These are phyloP conservation scores for Octopus bimaculoides DNA, from an alignment of 1,140 invertebrate genomes.

Conservation along the genomic window DNA sequence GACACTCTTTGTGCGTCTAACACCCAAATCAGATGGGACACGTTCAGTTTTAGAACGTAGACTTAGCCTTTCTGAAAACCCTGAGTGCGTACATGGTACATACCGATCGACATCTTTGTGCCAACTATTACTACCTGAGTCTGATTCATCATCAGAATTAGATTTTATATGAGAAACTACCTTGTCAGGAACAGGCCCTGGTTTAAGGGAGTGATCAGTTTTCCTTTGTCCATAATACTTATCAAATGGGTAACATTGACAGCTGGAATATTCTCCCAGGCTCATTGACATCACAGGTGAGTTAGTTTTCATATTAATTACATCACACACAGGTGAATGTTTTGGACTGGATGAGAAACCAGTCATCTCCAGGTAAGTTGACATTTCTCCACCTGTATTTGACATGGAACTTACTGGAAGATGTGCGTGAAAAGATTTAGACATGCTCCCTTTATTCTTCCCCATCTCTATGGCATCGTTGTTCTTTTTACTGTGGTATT, in stretches of 20 bases:
- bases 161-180: not conserved
- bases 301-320: slow-evolving; percentile 22
- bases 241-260: not conserved
- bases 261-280: not conserved
- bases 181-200: not conserved
- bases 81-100: not conserved
- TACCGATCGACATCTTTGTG: not conserved
- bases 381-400: slow-evolving; percentile 14
- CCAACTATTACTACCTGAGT: not conserved
- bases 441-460: slow-evolving; percentile 17
- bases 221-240: not conserved
- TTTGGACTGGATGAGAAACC: slow-evolving; percentile 24
- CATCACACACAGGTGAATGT: slow-evolving; percentile 21
- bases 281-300: slow-evolving; percentile 4
- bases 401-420: slow-evolving; percentile 4
- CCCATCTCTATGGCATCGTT: slow-evolving; percentile 46
- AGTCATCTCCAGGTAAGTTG: slow-evolving; percentile 20
- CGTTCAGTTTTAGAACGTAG: not conserved
- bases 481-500: slow-evolving; percentile 16
- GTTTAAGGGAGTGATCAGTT: not conserved
- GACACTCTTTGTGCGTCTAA: slow-evolving; percentile 10
- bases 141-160: slow-evolving; percentile 5
- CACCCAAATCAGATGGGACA: not conserved
- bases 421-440: not conserved
- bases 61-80: not conserved